A percentile compares a stretch with the other conserved stretches of the same genome.
Evolutionary conservation across 2,888 invertebrate genomes (phyloP).

Genomic region (Ischnus inquisitorius): DNA sequence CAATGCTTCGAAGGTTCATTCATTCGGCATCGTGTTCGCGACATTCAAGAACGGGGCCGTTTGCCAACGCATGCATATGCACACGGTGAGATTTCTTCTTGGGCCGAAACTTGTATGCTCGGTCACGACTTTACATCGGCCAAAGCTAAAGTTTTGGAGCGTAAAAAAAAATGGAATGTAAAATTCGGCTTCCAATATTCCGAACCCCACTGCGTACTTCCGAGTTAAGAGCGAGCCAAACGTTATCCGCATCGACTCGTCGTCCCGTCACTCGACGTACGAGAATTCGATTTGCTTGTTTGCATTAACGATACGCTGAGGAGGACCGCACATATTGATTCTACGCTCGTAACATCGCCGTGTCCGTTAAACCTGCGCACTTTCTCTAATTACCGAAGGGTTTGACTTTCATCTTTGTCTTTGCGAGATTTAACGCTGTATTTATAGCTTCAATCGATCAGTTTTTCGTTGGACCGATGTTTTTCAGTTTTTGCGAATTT

Average conservation of each 20-base stretch:
- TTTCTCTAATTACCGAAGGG: constrained; percentile 20
- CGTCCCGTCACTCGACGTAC: constrained; percentile 58
- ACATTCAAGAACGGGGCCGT: background rate
- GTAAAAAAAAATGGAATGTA: background rate
- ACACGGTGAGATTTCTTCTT: constrained; percentile 39
- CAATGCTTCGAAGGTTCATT: constrained; percentile 57
- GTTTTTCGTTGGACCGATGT: too few species aligned
- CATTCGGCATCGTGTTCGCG: constrained; percentile 37
- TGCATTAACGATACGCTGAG: constrained; percentile 68
- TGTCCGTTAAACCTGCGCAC: constrained; percentile 5
- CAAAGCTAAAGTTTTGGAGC: constrained; percentile 53
- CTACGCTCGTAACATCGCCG: constrained; percentile 56
- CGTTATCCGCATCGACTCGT: constrained; percentile 59
- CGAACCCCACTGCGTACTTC: constrained; percentile 17
- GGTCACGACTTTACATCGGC: constrained; percentile 60
- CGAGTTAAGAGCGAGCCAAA: constrained; percentile 25
- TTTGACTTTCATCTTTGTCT: background rate
- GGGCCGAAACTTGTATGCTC: constrained; percentile 50
- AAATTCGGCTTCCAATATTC: constrained; percentile 38
- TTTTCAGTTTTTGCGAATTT: too few species aligned
- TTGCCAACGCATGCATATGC: constrained; percentile 1
- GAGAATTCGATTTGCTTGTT: constrained; percentile 70
- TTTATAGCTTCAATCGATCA: too few species aligned
- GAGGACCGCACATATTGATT: constrained; percentile 69
- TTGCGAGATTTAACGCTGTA: too few species aligned